These are phyloP conservation scores for human DNA, from an alignment of 2,113 vertebrate species.

Conservation along the genomic window DNA sequence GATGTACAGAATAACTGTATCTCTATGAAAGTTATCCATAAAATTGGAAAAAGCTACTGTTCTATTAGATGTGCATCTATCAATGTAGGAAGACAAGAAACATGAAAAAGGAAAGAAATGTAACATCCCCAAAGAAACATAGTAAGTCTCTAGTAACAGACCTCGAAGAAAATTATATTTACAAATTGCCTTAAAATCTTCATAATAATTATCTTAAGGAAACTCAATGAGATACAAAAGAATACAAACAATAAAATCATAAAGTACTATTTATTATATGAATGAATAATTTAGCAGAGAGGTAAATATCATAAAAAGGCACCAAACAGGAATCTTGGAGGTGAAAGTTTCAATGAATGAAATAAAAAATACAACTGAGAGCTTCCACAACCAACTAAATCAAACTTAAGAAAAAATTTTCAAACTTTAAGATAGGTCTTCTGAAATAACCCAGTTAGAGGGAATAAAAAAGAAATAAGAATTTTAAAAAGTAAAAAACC, in stretches of 20 bases:
- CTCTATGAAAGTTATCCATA: not conserved
- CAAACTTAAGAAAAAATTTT: not conserved
- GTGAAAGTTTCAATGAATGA: not conserved
- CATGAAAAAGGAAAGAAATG: not conserved
- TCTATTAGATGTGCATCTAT: not conserved
- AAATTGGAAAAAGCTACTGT: not conserved
- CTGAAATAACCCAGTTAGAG: not conserved
- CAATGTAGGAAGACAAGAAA: not conserved
- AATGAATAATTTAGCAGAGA: not conserved
- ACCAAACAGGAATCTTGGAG: not conserved
- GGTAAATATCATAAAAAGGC: not conserved
- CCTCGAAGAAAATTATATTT: not conserved
- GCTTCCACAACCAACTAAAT: not conserved
- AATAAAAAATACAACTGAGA: not conserved
- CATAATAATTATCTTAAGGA: not conserved
- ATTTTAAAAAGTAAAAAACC: not conserved
- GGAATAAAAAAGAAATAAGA: not conserved
- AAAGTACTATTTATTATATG: not conserved
- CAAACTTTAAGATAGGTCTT: not conserved
- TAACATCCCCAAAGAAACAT: not conserved
- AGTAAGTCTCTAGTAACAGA: not conserved
- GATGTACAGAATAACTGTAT: not conserved
- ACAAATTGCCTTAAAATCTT: not conserved
- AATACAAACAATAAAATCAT: not conserved
- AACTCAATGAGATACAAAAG: not conserved